Evolutionary conservation across 2,797 vertebrate species (phyloP).

Genomic region (Simalia tracyae): DNA sequence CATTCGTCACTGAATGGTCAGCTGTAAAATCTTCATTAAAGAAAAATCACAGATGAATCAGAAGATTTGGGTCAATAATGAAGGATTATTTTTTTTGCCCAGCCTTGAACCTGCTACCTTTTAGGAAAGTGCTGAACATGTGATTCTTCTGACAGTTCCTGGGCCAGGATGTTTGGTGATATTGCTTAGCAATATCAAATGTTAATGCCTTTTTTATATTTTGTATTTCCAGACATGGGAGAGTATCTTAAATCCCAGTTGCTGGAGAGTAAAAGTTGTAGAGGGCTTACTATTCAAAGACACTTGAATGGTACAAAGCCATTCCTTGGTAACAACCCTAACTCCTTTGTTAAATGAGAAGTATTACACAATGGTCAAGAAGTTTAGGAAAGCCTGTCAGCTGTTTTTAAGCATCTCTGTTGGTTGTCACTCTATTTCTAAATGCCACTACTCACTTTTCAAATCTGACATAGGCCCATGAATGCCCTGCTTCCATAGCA

Average conservation of each 20-base stretch:
- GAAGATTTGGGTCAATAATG: background rate
- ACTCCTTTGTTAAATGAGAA: background rate
- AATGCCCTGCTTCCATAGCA: background rate
- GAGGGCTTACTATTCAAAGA: background rate
- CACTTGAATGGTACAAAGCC: background rate
- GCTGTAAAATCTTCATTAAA: background rate
- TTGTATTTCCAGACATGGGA: too few species aligned
- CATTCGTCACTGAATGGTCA: background rate
- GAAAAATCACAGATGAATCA: background rate
- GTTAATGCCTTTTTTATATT: too few species aligned
- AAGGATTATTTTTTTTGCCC: background rate
- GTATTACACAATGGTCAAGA: background rate
- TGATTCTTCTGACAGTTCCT: too few species aligned
- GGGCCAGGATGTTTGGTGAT: too few species aligned
- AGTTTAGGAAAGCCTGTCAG: background rate
- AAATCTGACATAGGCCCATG: background rate
- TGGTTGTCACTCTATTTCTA: background rate
- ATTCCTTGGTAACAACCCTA: background rate
- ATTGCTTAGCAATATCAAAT: too few species aligned
- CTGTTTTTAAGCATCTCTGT: background rate
- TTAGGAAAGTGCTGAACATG: too few species aligned
- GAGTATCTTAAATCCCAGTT: too few species aligned
- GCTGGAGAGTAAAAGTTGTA: too few species aligned
- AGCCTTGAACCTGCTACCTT: too few species aligned
- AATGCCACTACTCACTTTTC: background rate